Conservation (phyloP, 1,140 invertebrate species). For the Galleria mellonella region DNA sequence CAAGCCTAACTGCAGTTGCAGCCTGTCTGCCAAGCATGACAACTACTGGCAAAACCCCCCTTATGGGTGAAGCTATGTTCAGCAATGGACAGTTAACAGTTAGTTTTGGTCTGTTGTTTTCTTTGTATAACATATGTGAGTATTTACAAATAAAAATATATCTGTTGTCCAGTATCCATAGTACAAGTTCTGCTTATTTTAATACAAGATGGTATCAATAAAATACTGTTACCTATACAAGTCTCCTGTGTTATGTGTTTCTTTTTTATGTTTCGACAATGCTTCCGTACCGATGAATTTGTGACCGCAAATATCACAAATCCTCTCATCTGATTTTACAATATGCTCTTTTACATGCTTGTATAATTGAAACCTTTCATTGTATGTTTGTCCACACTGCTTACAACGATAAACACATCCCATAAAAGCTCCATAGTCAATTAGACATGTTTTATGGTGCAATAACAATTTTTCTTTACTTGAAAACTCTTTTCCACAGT, state of each 20-base stretch:
- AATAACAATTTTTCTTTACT: constrained; percentile 28
- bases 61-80: too few relatives aligned
- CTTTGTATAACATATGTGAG: too few relatives aligned
- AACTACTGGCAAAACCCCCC: too few relatives aligned
- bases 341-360: constrained; percentile 53
- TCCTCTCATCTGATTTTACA: constrained; percentile 32
- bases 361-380: constrained; percentile 43
- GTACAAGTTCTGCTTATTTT: too few relatives aligned
- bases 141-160: too few relatives aligned
- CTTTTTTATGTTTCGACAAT: constrained; percentile 41
- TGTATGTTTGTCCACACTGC: constrained; percentile 44
- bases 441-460: constrained; percentile 39
- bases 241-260: constrained; percentile 35
- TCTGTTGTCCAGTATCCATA: too few relatives aligned
- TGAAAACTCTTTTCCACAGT: constrained; percentile 42
- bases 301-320: constrained; percentile 58
- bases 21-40: too few relatives aligned
- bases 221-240: constrained; percentile 33
- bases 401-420: constrained; percentile 50
- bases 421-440: constrained; percentile 35
- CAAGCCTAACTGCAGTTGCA: too few relatives aligned
- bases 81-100: too few relatives aligned
- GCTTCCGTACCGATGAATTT: constrained; percentile 38
- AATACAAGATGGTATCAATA: too few relatives aligned
- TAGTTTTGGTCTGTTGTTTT: too few relatives aligned